Conservation (phyloP, 2,113 vertebrate genomes). For the Irena cyanogastra region DNA sequence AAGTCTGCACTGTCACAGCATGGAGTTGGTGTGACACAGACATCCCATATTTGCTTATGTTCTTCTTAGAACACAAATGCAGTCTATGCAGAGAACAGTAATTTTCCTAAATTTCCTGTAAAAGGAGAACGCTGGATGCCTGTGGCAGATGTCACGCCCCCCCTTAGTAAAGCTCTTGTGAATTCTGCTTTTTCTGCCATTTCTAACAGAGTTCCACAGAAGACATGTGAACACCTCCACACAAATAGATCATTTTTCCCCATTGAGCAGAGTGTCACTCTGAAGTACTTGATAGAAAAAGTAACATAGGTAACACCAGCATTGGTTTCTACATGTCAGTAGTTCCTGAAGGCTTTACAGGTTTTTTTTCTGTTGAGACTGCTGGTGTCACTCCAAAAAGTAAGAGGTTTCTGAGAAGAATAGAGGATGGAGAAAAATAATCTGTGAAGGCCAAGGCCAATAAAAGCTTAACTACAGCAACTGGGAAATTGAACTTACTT, state of each 20-base stretch:
- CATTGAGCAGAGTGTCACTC: not conserved
- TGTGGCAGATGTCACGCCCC: not conserved
- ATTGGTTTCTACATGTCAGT: not conserved
- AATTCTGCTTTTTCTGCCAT: not conserved
- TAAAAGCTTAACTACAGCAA: slow-evolving; percentile 11
- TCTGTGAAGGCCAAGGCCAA: not conserved
- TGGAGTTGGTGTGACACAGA: not conserved
- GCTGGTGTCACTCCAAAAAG: not conserved
- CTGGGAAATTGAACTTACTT: slow-evolving; percentile 36
- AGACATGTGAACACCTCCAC: not conserved
- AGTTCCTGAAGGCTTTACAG: not conserved
- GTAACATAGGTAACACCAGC: not conserved
- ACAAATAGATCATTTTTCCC: not conserved
- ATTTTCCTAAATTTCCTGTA: not conserved
- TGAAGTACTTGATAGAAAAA: not conserved
- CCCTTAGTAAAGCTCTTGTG: not conserved
- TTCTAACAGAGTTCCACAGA: not conserved
- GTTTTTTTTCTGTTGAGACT: not conserved
- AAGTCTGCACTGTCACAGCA: not conserved
- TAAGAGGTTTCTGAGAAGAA: not conserved
- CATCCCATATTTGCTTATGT: not conserved
- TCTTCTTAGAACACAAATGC: not conserved
- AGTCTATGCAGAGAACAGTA: not conserved
- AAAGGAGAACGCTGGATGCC: not conserved
- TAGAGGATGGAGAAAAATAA: not conserved